phyloP scores from a whole-genome alignment of 1,140 invertebrate genomes.

The Trachymyrmex septentrionalis region DNA sequence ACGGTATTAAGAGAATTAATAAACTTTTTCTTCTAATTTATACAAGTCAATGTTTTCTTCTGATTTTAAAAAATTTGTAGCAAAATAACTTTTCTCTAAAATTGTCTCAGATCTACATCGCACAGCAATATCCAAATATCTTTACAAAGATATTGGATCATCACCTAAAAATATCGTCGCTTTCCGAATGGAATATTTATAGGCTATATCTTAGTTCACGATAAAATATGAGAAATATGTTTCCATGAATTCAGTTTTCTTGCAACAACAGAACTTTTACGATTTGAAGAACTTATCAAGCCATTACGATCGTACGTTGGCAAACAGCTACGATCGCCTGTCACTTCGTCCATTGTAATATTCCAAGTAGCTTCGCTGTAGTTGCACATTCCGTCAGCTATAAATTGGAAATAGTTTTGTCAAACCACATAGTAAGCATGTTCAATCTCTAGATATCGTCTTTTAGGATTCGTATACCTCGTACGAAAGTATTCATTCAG shows the following conservation, averaged over 20 bases:
- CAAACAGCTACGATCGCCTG: slow-evolving; percentile 36
- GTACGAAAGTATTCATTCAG: slow-evolving; percentile 54
- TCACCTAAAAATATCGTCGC: neutral
- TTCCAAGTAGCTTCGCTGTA: slow-evolving; percentile 52
- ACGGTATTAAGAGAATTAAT: neutral
- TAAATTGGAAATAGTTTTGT: slow-evolving; percentile 65
- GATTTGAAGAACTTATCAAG: slow-evolving; percentile 11
- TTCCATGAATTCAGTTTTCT: neutral
- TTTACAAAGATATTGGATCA: neutral
- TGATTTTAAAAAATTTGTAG: neutral
- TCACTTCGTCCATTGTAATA: slow-evolving; percentile 55
- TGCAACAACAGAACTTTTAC: slow-evolving; percentile 6
- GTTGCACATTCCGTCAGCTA: slow-evolving; percentile 31
- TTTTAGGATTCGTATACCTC: slow-evolving; percentile 13
- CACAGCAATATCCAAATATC: neutral
- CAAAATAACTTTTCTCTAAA: neutral
- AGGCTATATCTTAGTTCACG: neutral
- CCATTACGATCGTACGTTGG: slow-evolving; percentile 17
- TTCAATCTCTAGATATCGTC: slow-evolving; percentile 50
- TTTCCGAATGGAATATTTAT: slow-evolving; percentile 24
- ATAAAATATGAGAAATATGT: slow-evolving; percentile 27
- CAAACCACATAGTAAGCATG: slow-evolving; percentile 63
- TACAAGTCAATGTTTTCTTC: neutral
- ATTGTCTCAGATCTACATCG: neutral
- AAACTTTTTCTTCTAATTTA: neutral